A percentile compares a stretch with the other conserved stretches of the same genome.
Conservation (phyloP, 2,113 vertebrate species). For the Parotia lawesii region DNA sequence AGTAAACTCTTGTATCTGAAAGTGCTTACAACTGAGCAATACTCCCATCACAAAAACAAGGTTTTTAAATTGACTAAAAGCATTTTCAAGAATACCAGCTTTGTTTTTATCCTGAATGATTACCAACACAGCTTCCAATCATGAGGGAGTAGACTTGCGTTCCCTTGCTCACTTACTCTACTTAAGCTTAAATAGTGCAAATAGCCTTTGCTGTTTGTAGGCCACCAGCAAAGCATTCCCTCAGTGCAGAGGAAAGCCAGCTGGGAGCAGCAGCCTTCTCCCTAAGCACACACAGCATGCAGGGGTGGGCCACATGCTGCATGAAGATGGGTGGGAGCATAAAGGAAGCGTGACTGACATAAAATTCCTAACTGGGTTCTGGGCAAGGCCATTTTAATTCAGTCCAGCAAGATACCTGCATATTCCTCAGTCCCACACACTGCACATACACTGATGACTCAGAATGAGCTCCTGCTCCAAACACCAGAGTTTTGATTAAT, state of each 20-base stretch:
- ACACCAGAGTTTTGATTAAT: not conserved
- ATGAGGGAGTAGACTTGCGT: rapidly evolving
- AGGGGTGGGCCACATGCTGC: not conserved
- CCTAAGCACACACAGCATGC: rapidly evolving
- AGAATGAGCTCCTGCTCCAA: not conserved
- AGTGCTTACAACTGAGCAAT: not conserved
- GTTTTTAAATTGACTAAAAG: not conserved
- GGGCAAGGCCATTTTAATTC: not conserved
- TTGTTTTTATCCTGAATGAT: not conserved
- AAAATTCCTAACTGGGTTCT: not conserved
- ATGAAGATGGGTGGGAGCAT: not conserved
- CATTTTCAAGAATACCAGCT: not conserved
- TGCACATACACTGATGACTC: not conserved
- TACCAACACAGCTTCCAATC: not conserved
- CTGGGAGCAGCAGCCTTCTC: not conserved
- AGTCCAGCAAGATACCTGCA: not conserved
- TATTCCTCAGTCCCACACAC: not conserved
- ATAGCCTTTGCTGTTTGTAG: not conserved
- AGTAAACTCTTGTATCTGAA: not conserved
- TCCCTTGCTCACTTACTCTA: not conserved
- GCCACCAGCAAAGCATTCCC: not conserved
- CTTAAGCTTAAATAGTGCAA: not conserved
- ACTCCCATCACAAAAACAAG: not conserved
- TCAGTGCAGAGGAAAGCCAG: not conserved
- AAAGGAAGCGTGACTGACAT: not conserved